phyloP scores from a whole-genome alignment of 1,140 invertebrate species.

The Mycetomoellerius zeteki region DNA sequence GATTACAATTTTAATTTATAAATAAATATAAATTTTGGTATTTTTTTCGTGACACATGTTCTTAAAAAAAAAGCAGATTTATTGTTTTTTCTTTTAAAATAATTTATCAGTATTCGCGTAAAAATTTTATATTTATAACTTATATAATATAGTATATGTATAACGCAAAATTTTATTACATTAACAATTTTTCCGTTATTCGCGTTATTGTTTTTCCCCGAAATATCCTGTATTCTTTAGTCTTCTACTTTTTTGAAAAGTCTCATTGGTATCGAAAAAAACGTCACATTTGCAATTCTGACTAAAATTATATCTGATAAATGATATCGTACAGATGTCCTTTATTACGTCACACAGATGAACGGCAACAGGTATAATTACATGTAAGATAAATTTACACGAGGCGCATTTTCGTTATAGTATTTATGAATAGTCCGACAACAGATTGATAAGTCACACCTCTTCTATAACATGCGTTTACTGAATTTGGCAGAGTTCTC shows the following conservation, averaged over 20 bases:
- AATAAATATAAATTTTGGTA: background rate
- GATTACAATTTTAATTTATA: background rate
- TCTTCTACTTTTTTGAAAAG: background rate
- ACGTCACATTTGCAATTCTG: background rate
- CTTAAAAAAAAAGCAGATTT: background rate
- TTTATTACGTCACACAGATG: conserved; percentile 6
- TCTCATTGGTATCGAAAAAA: background rate
- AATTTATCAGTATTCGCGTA: background rate
- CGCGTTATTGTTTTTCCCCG: background rate
- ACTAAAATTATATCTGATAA: conserved; percentile 4
- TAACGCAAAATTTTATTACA: background rate
- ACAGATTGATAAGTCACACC: background rate
- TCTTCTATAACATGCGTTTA: background rate
- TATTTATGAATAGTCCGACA: background rate
- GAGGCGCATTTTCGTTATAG: background rate
- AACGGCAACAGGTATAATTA: background rate
- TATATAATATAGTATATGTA: background rate
- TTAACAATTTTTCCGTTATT: background rate
- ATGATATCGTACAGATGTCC: background rate
- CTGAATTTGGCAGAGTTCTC: conserved; percentile 14
- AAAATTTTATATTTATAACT: background rate
- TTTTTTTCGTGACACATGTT: background rate
- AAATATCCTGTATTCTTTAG: background rate
- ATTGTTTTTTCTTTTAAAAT: background rate
- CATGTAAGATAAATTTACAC: conserved; percentile 1